These are phyloP conservation scores for Sylvia atricapilla DNA, from an alignment of 2,113 vertebrate species.

Conservation along the genomic window DNA sequence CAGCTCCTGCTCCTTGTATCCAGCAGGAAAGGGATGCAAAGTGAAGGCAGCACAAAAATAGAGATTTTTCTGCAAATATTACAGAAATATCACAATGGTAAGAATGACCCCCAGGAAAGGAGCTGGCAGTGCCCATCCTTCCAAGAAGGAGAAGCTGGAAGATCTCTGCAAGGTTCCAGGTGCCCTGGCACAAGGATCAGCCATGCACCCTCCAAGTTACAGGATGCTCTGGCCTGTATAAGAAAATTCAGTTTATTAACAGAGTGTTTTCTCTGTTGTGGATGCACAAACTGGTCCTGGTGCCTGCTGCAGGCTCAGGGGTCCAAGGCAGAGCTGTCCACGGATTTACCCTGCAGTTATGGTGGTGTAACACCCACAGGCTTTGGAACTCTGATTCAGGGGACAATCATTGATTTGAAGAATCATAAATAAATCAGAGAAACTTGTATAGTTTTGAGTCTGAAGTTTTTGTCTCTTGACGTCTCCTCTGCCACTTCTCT, in stretches of 20 bases:
- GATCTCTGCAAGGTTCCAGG: background rate
- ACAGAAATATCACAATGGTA: background rate
- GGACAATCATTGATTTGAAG: background rate
- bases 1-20: background rate
- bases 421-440: background rate
- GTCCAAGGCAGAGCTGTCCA: background rate
- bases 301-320: background rate
- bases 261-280: background rate
- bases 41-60: background rate
- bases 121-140: background rate
- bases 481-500: background rate
- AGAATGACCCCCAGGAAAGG: background rate
- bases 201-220: rapidly evolving
- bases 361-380: rapidly evolving
- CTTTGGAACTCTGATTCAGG: background rate
- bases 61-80: background rate
- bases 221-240: background rate
- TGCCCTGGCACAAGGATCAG: background rate
- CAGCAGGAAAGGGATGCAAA: background rate
- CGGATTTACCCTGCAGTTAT: background rate
- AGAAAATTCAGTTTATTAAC: background rate
- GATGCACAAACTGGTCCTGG: background rate
- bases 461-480: background rate
- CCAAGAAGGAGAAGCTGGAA: background rate
- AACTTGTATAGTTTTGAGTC: background rate